These are phyloP conservation scores for Minunthozetes semirufus DNA, from an alignment of 2,888 invertebrate genomes.

Conservation along the genomic window DNA sequence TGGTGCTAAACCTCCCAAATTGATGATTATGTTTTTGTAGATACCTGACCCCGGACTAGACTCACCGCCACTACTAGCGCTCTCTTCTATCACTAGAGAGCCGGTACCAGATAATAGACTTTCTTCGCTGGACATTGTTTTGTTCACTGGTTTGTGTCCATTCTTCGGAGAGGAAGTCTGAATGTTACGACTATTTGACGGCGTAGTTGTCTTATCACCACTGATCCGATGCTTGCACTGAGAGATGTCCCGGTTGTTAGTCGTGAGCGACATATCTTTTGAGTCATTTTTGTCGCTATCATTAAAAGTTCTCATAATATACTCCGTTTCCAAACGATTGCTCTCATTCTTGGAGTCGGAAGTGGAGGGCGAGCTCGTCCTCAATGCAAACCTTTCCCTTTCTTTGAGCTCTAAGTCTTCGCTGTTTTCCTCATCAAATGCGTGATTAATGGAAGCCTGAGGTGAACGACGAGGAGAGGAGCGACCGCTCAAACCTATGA, in stretches of 20 bases:
- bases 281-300: background rate
- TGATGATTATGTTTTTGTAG: slow-evolving; percentile 43
- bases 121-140: slow-evolving; percentile 40
- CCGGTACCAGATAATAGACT: slow-evolving; percentile 40
- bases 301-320: background rate
- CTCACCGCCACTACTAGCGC: slow-evolving; percentile 42
- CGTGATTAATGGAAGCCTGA: background rate
- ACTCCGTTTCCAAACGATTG: slow-evolving; percentile 12
- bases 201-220: background rate
- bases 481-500: background rate
- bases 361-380: background rate
- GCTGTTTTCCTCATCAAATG: background rate
- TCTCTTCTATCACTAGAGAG: slow-evolving; percentile 42
- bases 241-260: background rate
- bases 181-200: background rate
- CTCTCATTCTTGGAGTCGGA: background rate
- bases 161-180: slow-evolving; percentile 7
- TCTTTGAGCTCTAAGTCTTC: background rate
- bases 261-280: background rate
- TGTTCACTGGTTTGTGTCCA: slow-evolving; percentile 8
- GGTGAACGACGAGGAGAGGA: background rate
- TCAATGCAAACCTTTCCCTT: background rate
- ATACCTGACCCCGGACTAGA: slow-evolving; percentile 41
- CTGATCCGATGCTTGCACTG: background rate
- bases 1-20: slow-evolving; percentile 38